Base-by-base conservation (phyloP, 53 echinoderm and acorn worm genomes). In the Stichopus horrens region DNA sequence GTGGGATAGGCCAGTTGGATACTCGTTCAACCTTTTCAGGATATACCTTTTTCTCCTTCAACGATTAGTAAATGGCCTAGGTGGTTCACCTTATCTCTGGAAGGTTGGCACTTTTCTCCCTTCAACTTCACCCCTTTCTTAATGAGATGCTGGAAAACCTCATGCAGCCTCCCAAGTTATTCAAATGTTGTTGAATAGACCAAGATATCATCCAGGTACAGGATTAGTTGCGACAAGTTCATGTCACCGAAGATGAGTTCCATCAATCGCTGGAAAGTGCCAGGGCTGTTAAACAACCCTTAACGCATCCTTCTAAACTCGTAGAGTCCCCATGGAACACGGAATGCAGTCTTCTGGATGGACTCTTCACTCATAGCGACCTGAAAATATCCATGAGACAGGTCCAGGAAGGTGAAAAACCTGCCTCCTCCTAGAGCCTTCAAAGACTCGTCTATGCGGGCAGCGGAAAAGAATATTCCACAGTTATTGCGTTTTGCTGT, bases 171-270 rank as follows among this genome's bases (percentile, higher is more conserved):
- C 18, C 2, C 8, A 37, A 88, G 13, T 52, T 73, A 63, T 8
- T 88, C 88, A 21, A 91, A 4, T 6, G 57, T 74, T 73, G 88
- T 11, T 9, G 91, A 75, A 59, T 73, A 92, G 8, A 90, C 90
- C 90, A 90, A 74, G 8, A 92, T 90, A 63, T 92, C 90, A 90
- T 92, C 92, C 23, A 92, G 67, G 54, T 92, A 90, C 23, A 90
- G n/a, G 8, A 92, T 54, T 4, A 86, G 6, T 21, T 92, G 19
- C 5, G 86, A 9, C 59, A 91, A 19, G 51, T 93, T 91, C 68
- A 90, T 23, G 71, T 93, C 93, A 9, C 90, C 88, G 56, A 93
- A 88, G n/a, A 93, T 86, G 9, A 77, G 74, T 67, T 91, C 93
- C n/a, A n/a, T n/a, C n/a, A n/a, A n/a, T n/a, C n/a, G n/a, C n/a